A percentile compares a stretch with the other conserved stretches of the same genome.
phyloP scores from a whole-genome alignment of 1,140 invertebrate species.

The Zaprionus davidi region DNA sequence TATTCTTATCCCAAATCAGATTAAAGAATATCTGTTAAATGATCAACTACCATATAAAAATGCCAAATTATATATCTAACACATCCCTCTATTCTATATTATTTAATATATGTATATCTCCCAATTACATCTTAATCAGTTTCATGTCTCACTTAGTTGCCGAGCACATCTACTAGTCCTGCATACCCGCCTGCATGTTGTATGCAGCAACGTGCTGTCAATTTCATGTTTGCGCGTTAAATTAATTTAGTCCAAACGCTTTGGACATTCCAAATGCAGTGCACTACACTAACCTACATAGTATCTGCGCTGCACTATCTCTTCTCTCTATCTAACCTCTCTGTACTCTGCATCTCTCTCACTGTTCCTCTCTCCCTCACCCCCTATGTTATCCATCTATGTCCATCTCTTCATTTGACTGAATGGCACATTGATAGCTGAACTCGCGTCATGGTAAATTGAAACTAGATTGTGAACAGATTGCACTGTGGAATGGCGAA shows the following conservation, averaged over 20 bases:
- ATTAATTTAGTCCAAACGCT: slow-evolving; percentile 76
- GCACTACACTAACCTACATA: neutral
- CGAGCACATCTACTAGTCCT: neutral
- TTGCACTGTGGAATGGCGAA: slow-evolving; percentile 29
- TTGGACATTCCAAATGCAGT: slow-evolving; percentile 54
- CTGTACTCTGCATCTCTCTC: neutral
- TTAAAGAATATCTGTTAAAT: no score
- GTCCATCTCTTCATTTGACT: slow-evolving; percentile 44
- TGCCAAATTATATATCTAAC: no score
- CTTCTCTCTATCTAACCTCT: slow-evolving; percentile 2
- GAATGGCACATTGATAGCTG: slow-evolving; percentile 56
- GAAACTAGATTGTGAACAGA: slow-evolving; percentile 48
- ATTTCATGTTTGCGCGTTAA: slow-evolving; percentile 78
- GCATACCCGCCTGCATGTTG: neutral
- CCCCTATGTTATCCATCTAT: slow-evolving; percentile 4
- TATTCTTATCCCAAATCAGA: no score
- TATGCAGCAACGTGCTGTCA: slow-evolving; percentile 40
- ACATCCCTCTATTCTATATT: no score
- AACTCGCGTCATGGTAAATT: slow-evolving; percentile 38
- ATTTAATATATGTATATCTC: no score
- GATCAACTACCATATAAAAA: no score
- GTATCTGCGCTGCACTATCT: neutral
- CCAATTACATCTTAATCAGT: neutral
- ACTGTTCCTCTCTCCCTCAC: neutral
- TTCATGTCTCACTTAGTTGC: neutral